A percentile compares a stretch with the other conserved stretches of the same genome.
Conservation (phyloP, 2,113 vertebrate genomes). For the Poeciliopsis occidentalis region DNA sequence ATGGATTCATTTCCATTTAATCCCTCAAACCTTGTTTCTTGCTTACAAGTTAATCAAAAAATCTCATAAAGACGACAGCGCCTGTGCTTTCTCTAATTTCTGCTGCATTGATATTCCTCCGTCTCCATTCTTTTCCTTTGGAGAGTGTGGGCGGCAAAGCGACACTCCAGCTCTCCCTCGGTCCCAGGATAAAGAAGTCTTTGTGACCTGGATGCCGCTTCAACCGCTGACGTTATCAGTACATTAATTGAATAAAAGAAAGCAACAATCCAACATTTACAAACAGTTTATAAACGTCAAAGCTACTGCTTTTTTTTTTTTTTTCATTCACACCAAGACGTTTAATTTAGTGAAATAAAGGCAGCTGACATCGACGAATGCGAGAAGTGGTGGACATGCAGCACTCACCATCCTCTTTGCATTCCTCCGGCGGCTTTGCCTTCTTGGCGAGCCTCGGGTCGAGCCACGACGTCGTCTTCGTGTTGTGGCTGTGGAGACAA, state of each 20-base stretch:
- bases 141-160: conserved; percentile 56
- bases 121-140: conserved; percentile 26
- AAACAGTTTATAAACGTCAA: background rate
- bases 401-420: conserved; percentile 96
- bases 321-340: background rate
- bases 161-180: conserved; percentile 49
- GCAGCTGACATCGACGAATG: conserved; percentile 11
- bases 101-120: conserved; percentile 46
- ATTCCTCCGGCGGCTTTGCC: conserved; percentile 98
- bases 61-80: conserved; percentile 36
- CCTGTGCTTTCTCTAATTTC: conserved; percentile 19
- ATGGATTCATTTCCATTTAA: background rate
- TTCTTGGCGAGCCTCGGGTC: conserved; percentile 99
- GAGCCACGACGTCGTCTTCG: conserved; percentile 99
- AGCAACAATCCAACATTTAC: background rate
- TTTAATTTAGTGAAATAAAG: conserved; percentile 21
- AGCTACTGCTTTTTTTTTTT: background rate
- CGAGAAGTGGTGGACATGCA: conserved; percentile 7
- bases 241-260: background rate
- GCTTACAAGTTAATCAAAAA: conserved; percentile 29
- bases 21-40: background rate
- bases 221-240: background rate
- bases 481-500: conserved; percentile 96
- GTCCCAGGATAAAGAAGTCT: conserved; percentile 66
- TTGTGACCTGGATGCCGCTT: conserved; percentile 55